Evolutionary conservation across 1,140 invertebrate species (phyloP), one percentile per base, ranked within the genome.

Genomic region (Lasioglossum baleicum): DNA sequence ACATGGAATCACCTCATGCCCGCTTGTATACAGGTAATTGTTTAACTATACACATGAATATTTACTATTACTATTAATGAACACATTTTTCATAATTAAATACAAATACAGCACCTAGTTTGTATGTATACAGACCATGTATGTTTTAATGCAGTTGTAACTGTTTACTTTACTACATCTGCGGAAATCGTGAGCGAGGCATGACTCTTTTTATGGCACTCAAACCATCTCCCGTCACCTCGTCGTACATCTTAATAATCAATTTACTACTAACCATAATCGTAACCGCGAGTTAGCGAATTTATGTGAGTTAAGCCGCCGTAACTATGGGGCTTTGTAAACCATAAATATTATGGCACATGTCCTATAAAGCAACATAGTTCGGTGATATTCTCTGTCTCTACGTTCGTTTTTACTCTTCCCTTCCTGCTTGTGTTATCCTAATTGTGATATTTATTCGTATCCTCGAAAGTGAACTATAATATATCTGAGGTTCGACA

Each of bases 211-310:
- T 90, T 90, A 90, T 75, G 84, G 80, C 82, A 80, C 81, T 84
- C 83, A 81, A 88, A 84, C 85, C 86, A 83, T 87, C 84, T 79
- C 48, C 75, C 75, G 67, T 75, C 74, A 76, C 64, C 83, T 87
- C 85, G 83, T 90, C 88, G 87, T 91, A 89, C 89, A 89, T 89
- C 89, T 91, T 90, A 91, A 92, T 92, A 91, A 91, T 92, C 90
- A 91, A 91, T 92, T 91, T 91, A 89, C 87, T 79, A 82, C 84
- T 82, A 83, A 84, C 89, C 90, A 91, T 92, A 92, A 92, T 91
- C 90, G 90, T 92, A 91, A 92, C 90, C 90, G 86, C 89, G 89
- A 92, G 90, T 91, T 91, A 91, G 90, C 85, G 79, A 87, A 87
- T 91, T 91, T 91, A 91, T 88, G 87, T 80, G 44, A 82, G 83